Evolutionary conservation across 2,113 vertebrate species (phyloP), one percentile per base, ranked within the genome.

Genomic region (Myxocyprinus asiaticus): DNA sequence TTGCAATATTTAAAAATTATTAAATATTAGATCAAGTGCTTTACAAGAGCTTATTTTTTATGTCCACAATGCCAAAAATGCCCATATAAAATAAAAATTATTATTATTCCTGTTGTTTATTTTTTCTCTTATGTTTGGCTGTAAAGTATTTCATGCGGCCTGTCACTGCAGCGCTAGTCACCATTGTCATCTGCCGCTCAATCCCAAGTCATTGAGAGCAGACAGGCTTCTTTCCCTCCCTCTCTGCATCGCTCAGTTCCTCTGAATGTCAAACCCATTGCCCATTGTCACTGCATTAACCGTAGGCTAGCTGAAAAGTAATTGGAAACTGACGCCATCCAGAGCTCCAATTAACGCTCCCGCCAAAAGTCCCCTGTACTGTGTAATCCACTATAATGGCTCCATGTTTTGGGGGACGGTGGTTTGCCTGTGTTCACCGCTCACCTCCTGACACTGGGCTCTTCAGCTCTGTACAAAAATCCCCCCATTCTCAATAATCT

Each of bases 281-380:
- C 67, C 87, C 90, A 91, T 90, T 91, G 91, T 90, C 87, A 78
- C 78, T 55, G 84, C 85, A 86, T 90, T 94, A 92, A 94, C 92
- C 91, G 91, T 89, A 93, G 92, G 92, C 92, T 90, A 92, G 87
- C 90, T 90, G 88, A 90, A 93, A 93, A 93, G 91, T 94, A 93
- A 94, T 93, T 94, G 93, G 92, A 93, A 92, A 91, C 82, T 86
- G 88, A 92, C 87, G 86, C 86, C 83, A 88, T 89, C 88, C 90
- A 90, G 88, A 91, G 91, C 90, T 91, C 86, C 91, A 93, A 94
- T 94, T 94, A 94, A 93, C 83, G 87, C 88, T 79, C 17, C 81
- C 86, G 86, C 88, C 88, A 87, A 90, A 91, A 89, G 88, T 91
- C 77, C 73, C 87, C 84, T 67, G 87, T 89, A 90, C 88, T 89